Conservation (phyloP, 2,888 invertebrate species). For the Parnassius glacialis region DNA sequence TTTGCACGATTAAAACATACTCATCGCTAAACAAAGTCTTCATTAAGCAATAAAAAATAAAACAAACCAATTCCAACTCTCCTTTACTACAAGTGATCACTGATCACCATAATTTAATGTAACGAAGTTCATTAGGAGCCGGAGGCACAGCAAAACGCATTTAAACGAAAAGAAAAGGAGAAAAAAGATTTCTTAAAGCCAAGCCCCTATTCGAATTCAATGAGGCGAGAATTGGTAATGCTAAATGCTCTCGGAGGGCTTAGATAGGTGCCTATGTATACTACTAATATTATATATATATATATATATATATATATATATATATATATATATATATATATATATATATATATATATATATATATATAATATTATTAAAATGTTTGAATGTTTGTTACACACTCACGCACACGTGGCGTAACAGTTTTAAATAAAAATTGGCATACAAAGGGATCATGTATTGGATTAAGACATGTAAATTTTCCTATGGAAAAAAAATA, state of each 20-base stretch:
- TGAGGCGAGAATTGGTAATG: conserved; percentile 64
- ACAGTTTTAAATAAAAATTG: no score
- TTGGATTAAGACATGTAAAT: no score
- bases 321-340: no score
- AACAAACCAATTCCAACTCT: conserved; percentile 13
- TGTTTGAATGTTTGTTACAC: no score
- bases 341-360: no score
- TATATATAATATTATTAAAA: no score
- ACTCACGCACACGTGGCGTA: no score
- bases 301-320: no score
- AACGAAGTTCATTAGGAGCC: conserved; percentile 24
- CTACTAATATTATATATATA: conserved; percentile 6
- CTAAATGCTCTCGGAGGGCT: conserved; percentile 56
- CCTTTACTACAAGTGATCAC: conserved; percentile 13
- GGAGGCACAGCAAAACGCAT: conserved; percentile 18
- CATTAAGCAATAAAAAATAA: conserved; percentile 9
- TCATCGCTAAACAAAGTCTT: conserved; percentile 2
- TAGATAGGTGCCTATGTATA: conserved; percentile 37
- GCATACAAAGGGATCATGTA: no score
- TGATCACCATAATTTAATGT: conserved; percentile 26
- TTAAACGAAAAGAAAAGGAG: conserved; percentile 19
- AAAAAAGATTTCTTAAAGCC: conserved; percentile 24
- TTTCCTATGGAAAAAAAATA: no score
- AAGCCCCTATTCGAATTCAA: conserved; percentile 54
- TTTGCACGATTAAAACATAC: conserved; percentile 2